Evolutionary conservation across 1,140 invertebrate species (phyloP), one percentile per base, ranked within the genome.

Genomic region (Eurosta solidaginis): DNA sequence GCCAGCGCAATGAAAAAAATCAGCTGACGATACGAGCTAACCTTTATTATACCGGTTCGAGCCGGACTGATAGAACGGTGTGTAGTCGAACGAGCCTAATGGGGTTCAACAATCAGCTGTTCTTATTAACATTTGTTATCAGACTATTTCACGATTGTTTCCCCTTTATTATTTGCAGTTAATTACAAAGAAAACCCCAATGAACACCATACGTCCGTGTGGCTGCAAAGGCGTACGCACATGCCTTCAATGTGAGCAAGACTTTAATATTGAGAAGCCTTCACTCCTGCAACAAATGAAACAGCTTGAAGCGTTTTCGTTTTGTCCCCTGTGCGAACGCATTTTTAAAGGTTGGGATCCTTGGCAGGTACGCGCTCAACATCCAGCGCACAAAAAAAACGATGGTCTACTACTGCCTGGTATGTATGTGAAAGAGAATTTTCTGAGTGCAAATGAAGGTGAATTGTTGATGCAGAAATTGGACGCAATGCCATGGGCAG

Each of bases 191-290:
- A 27, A 27, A 29, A 29, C 22, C 5, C 22, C 9, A 47, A 94
- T 94, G 92, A 92, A 93, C 83, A 92, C 91, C 79, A 89, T 92
- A 45, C 88, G 94, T 74, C 90, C 92, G 1, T 98, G 96, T 89
- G 96, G 95, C 25, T 98, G 96, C 86, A 98, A 98, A 91, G 96
- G 96, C 12, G 94, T 95, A 80, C 90, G 96, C 80, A 95, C 94
- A 12, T 98, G 96, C 89, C 89, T 96, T 40, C 86, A 94, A 79
- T 98, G 96, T 89, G 95, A 97, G 90, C 88, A 90, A 27, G 88
- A 93, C 81, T 94, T 90, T 81, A 90, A 91, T 10, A 92, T 93
- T 76, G 83, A 86, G 27, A 91, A 90, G 82, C 84, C 88, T 44
- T 84, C 89, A 52, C 77, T 88, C 44, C 79, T 82, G 63, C 74